Evolutionary conservation across 1,140 invertebrate genomes (phyloP).

Genomic region (Cardiocondyla obscurior): DNA sequence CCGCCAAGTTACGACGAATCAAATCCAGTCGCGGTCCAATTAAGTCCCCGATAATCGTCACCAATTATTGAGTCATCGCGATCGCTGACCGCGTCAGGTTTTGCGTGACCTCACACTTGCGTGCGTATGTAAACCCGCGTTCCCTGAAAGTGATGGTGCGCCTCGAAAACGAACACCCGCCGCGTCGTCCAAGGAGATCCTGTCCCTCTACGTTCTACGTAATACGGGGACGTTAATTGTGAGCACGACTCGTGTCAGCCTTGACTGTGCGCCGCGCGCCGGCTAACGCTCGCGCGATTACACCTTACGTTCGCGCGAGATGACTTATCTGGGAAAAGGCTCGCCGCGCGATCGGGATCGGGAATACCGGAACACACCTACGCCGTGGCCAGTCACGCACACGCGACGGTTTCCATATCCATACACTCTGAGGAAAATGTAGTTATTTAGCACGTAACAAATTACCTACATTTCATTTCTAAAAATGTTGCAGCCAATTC

Average conservation of each 20-base stretch:
- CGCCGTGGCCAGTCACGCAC: neutral
- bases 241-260: conserved; percentile 58
- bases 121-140: neutral
- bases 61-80: conserved; percentile 40
- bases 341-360: neutral
- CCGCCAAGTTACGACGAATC: neutral
- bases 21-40: conserved; percentile 14
- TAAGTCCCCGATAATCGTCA: conserved; percentile 38
- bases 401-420: neutral
- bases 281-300: neutral
- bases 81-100: neutral
- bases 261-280: conserved; percentile 61
- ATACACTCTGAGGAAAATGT: too few species aligned
- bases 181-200: conserved; percentile 67
- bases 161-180: conserved; percentile 54
- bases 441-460: neutral
- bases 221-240: conserved; percentile 49
- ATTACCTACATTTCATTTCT: too few species aligned
- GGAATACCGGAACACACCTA: conserved; percentile 4
- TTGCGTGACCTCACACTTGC: neutral
- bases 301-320: conserved; percentile 3
- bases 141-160: conserved; percentile 54
- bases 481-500: neutral
- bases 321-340: conserved; percentile 40
- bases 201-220: conserved; percentile 49